A percentile compares a stretch with the other conserved stretches of the same genome.
Evolutionary conservation across 2,113 vertebrate genomes (phyloP).

Genomic region (Petroica traversi): DNA sequence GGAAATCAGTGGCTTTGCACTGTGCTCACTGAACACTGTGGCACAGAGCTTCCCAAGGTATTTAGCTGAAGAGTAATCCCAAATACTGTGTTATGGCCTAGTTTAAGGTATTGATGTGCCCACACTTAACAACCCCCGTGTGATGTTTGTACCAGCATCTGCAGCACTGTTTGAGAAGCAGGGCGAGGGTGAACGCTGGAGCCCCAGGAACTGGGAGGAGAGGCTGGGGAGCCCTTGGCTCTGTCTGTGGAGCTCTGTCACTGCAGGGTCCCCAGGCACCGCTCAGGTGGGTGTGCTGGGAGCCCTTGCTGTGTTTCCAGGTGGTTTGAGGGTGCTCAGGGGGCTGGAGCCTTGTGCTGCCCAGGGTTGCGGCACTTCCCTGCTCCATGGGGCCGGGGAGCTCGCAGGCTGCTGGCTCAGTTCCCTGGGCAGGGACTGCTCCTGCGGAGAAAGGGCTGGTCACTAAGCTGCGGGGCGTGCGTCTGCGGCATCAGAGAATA

Average conservation of each 20-base stretch:
- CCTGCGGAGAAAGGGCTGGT: too few relatives aligned
- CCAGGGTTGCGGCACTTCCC: fast-evolving
- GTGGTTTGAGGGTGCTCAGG: fast-evolving
- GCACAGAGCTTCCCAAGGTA: not conserved
- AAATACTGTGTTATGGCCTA: not conserved
- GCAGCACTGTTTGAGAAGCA: not conserved
- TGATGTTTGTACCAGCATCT: not conserved
- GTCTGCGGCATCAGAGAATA: not conserved
- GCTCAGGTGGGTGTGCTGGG: not conserved
- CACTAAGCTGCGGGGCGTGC: not conserved
- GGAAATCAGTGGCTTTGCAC: not conserved
- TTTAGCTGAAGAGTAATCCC: not conserved
- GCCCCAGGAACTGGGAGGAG: not conserved
- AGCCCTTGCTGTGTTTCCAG: not conserved
- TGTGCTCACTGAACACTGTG: not conserved
- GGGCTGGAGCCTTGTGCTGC: fast-evolving
- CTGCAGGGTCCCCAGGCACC: fast-evolving
- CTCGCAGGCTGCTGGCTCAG: not conserved
- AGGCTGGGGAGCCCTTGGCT: not conserved
- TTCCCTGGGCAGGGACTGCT: not conserved
- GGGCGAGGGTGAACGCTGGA: not conserved
- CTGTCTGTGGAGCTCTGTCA: not conserved
- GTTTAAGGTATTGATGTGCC: not conserved
- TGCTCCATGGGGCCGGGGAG: not conserved
- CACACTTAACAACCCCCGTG: fast-evolving